Conservation (phyloP, 2,113 vertebrate species). For the Hypocryptadius cinnamomeus region DNA sequence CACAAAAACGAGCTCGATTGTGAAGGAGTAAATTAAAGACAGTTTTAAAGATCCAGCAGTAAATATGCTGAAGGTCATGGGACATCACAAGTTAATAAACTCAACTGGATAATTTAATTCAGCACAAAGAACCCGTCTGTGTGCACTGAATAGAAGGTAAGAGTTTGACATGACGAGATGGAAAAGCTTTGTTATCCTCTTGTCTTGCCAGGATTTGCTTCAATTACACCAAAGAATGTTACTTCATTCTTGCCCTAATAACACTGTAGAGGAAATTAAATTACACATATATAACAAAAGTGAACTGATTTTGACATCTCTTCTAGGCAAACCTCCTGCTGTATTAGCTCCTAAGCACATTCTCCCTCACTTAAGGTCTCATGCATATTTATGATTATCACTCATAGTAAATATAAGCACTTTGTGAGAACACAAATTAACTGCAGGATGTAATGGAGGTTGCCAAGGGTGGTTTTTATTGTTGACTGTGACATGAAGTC, state of each 20-base stretch:
- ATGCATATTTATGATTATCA: slow-evolving; percentile 60
- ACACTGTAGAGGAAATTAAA: slow-evolving; percentile 60
- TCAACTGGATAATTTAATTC: slow-evolving; percentile 17
- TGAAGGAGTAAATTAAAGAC: not conserved
- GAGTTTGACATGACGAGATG: not conserved
- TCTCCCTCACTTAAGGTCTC: slow-evolving; percentile 53
- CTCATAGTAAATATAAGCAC: slow-evolving; percentile 53
- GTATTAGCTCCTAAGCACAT: slow-evolving; percentile 16
- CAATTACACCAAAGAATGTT: slow-evolving; percentile 50
- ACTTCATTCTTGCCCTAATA: slow-evolving; percentile 61
- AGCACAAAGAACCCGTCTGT: not conserved
- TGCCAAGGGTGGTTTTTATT: slow-evolving; percentile 40
- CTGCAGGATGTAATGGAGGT: slow-evolving; percentile 31
- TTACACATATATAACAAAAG: slow-evolving; percentile 55
- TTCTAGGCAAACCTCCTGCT: slow-evolving; percentile 22
- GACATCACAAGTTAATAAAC: slow-evolving; percentile 34
- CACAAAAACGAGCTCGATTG: not conserved
- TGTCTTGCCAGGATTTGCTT: slow-evolving; percentile 51
- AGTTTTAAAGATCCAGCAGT: not conserved
- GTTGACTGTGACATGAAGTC: slow-evolving; percentile 21
- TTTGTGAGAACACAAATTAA: slow-evolving; percentile 18
- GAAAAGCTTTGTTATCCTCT: slow-evolving; percentile 48
- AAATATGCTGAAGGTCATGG: slow-evolving; percentile 30
- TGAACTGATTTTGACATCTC: slow-evolving; percentile 61
- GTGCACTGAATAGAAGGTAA: slow-evolving; percentile 10